These are phyloP conservation scores for Cyaniris semiargus DNA, from an alignment of 2,888 invertebrate species.

Conservation along the genomic window DNA sequence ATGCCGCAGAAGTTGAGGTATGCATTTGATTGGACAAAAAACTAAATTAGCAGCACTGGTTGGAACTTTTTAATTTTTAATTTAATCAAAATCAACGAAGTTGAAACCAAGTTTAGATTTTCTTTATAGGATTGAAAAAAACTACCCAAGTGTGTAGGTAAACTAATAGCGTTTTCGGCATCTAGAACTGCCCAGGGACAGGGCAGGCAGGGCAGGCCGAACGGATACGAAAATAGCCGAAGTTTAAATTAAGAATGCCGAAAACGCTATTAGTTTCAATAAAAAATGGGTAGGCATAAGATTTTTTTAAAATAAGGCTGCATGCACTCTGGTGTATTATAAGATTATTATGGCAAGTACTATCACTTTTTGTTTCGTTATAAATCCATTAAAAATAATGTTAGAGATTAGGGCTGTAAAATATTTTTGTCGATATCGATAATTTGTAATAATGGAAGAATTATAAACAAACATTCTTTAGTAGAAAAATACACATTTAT, in stretches of 20 bases:
- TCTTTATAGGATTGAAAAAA: neutral
- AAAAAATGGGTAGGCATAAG: neutral
- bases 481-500: slow-evolving; percentile 41
- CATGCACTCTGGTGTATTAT: slow-evolving; percentile 27
- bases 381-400: neutral
- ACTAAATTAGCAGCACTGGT: neutral
- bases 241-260: too few relatives aligned
- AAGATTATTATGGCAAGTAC: slow-evolving; percentile 39
- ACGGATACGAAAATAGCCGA: too few relatives aligned
- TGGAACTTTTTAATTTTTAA: neutral
- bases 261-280: neutral
- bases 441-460: slow-evolving; percentile 26
- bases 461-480: slow-evolving; percentile 34
- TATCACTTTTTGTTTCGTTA: slow-evolving; percentile 36
- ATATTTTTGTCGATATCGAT: slow-evolving; percentile 15
- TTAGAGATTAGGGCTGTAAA: neutral
- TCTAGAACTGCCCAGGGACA: too few relatives aligned
- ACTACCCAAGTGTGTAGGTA: too few relatives aligned
- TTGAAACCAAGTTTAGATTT: neutral
- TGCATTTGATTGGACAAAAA: neutral
- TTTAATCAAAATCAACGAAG: neutral
- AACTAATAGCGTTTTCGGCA: too few relatives aligned
- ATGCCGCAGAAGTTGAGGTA: slow-evolving; percentile 13
- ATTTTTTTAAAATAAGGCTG: neutral
- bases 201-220: too few relatives aligned